phyloP scores from a whole-genome alignment of 2,797 vertebrate genomes.

The Chelon labrosus region DNA sequence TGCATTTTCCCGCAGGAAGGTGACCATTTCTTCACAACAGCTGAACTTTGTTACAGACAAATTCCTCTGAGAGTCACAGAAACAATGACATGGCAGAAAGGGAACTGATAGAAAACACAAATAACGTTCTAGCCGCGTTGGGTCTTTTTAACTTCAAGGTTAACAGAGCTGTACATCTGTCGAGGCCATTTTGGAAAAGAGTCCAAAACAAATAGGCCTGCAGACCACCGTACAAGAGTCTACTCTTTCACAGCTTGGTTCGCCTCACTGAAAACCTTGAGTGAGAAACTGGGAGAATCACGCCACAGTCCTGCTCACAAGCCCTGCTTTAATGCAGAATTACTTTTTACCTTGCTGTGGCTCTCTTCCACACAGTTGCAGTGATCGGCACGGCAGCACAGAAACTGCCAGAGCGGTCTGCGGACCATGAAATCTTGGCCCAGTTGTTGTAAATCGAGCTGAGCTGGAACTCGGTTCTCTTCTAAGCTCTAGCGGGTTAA shows the following conservation, averaged over 20 bases:
- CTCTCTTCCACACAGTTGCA: conserved; percentile 45
- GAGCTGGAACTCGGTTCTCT: conserved; percentile 25
- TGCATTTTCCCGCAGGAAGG: conserved; percentile 25
- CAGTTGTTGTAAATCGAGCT: conserved; percentile 33
- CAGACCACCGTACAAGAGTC: conserved; percentile 42
- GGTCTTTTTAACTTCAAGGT: conserved; percentile 23
- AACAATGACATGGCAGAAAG: conserved; percentile 19
- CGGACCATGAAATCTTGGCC: conserved; percentile 30
- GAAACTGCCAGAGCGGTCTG: conserved; percentile 16
- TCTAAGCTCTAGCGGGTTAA: conserved; percentile 1
- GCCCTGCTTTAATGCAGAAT: conserved; percentile 56
- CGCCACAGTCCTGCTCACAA: conserved; percentile 50
- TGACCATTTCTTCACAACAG: conserved; percentile 36
- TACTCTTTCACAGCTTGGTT: conserved; percentile 55
- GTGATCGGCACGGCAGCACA: conserved; percentile 45
- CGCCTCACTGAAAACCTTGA: conserved; percentile 30
- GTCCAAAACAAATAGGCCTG: conserved; percentile 70
- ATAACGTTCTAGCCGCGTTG: not conserved
- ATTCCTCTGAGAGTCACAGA: not conserved
- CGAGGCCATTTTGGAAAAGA: conserved; percentile 36
- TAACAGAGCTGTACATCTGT: conserved; percentile 49
- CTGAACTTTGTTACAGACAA: conserved; percentile 31
- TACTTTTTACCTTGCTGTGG: conserved; percentile 39
- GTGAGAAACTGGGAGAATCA: conserved; percentile 45
- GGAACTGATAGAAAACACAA: conserved; percentile 24